phyloP scores from a whole-genome alignment of 1,140 invertebrate genomes.

The Pachyrhynchus sulphureomaculatus region DNA sequence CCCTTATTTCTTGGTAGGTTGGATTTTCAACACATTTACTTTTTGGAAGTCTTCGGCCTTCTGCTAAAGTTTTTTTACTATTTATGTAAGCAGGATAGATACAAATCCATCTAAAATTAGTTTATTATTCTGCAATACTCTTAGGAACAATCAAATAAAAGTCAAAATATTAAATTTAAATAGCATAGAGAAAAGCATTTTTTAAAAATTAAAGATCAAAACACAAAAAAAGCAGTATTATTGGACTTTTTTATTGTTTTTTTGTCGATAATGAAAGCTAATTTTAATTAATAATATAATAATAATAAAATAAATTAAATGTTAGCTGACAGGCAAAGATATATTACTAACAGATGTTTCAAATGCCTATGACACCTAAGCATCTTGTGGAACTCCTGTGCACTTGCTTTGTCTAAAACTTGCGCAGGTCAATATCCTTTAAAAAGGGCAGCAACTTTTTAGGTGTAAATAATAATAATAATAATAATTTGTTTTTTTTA shows the following conservation, averaged over 20 bases:
- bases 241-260: neutral
- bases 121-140: neutral
- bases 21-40: slow-evolving; percentile 91
- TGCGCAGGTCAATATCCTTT: too few species aligned
- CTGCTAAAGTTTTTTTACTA: slow-evolving; percentile 84
- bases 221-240: too few species aligned
- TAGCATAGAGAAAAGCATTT: too few species aligned
- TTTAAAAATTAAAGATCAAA: too few species aligned
- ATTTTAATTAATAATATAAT: too few species aligned
- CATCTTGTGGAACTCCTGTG: too few species aligned
- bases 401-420: too few species aligned
- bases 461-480: neutral
- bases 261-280: too few species aligned
- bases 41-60: slow-evolving; percentile 84
- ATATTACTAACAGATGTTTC: too few species aligned
- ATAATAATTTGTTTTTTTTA: neutral
- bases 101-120: slow-evolving; percentile 83
- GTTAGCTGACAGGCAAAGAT: too few species aligned
- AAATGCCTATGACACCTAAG: too few species aligned
- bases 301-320: too few species aligned
- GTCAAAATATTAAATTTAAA: neutral
- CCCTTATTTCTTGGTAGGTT: slow-evolving; percentile 88
- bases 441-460: neutral
- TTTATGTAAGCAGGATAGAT: slow-evolving; percentile 97
- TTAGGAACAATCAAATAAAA: neutral